A percentile compares a stretch with the other conserved stretches of the same genome.
Evolutionary conservation across 2,888 invertebrate species (phyloP).

Genomic region (Nebria salina): DNA sequence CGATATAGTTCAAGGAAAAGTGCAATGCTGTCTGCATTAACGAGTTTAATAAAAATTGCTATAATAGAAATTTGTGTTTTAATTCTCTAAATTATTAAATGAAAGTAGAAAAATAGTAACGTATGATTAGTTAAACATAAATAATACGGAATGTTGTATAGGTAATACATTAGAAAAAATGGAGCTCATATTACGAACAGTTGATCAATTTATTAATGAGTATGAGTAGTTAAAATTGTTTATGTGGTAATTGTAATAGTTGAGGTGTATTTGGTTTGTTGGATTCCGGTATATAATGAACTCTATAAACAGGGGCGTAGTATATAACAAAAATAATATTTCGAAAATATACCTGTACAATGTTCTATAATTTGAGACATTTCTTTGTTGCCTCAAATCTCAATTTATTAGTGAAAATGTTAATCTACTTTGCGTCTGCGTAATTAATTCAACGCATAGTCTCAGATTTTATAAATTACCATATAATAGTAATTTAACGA

Average conservation of each 20-base stretch:
- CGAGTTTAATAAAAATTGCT: background rate
- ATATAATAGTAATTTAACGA: no score
- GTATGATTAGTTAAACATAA: conserved; percentile 3
- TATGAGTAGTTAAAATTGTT: conserved; percentile 4
- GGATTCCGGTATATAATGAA: conserved; percentile 21
- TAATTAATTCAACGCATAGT: no score
- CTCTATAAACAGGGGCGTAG: conserved; percentile 18
- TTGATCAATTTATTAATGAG: conserved; percentile 25
- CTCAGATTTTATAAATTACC: no score
- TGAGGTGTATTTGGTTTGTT: background rate
- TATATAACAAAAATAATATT: background rate
- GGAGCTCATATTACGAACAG: conserved; percentile 27
- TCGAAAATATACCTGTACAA: background rate
- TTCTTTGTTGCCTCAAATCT: no score
- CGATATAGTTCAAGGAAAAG: no score
- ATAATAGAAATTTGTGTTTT: background rate
- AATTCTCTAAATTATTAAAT: background rate
- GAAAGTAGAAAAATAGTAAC: conserved; percentile 16
- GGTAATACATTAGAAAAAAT: conserved; percentile 15
- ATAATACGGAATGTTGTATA: conserved; percentile 13
- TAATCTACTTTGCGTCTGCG: no score
- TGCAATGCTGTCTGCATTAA: no score
- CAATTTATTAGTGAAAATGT: no score
- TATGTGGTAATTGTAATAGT: background rate
- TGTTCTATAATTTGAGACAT: no score